A percentile compares a stretch with the other conserved stretches of the same genome.
Evolutionary conservation across 2,797 vertebrate species (phyloP).

Genomic region (Botia almorhae): DNA sequence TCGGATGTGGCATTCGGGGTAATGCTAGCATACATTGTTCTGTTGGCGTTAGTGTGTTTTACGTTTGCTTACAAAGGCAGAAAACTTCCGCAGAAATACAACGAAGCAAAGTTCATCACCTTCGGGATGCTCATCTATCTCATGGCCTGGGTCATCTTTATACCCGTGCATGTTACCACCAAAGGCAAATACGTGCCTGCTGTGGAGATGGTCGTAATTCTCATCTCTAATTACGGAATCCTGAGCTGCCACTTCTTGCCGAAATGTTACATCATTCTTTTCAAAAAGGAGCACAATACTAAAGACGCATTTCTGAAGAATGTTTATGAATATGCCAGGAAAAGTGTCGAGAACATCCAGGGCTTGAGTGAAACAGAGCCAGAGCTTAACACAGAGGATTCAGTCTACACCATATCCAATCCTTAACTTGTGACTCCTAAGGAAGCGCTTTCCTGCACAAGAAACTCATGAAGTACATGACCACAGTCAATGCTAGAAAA

Average conservation of each 20-base stretch:
- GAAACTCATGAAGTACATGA: not conserved
- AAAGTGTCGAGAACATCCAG: conserved; percentile 50
- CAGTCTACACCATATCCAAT: not conserved
- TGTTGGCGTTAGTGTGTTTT: conserved; percentile 86
- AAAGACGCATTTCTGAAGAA: conserved; percentile 84
- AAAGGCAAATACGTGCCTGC: conserved; percentile 85
- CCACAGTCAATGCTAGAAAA: not conserved
- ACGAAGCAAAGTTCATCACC: conserved; percentile 90
- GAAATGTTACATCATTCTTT: conserved; percentile 89
- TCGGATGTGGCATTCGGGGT: conserved; percentile 82
- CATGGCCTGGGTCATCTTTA: conserved; percentile 88
- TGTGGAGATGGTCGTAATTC: conserved; percentile 88
- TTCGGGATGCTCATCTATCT: conserved; percentile 92
- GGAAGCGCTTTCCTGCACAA: not conserved
- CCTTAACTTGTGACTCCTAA: not conserved
- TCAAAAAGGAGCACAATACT: conserved; percentile 86
- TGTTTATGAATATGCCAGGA: conserved; percentile 83
- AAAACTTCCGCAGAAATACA: conserved; percentile 89
- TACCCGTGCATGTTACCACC: conserved; percentile 84
- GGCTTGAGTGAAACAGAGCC: conserved; percentile 4
- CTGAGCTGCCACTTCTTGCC: conserved; percentile 88
- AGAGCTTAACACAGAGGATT: not conserved
- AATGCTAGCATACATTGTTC: conserved; percentile 84
- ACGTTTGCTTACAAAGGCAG: conserved; percentile 87
- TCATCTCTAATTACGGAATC: conserved; percentile 88